Conservation (phyloP, 2,888 invertebrate species). For the Phorcus lineatus region DNA sequence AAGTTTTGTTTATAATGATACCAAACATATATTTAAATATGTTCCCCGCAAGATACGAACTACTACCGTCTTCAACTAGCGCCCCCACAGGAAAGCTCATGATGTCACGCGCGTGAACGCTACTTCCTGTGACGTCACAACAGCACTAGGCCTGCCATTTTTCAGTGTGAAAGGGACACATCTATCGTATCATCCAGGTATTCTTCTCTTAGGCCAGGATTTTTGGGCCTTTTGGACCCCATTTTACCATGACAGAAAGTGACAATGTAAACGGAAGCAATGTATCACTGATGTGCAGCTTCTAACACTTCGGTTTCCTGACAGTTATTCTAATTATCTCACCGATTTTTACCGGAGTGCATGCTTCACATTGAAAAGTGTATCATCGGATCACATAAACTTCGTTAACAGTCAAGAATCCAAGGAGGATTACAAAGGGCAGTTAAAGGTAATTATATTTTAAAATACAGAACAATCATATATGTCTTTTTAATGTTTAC, state of each 20-base stretch:
- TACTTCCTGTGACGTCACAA: conserved; percentile 51
- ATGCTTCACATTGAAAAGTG: conserved; percentile 15
- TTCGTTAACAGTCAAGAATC: not conserved
- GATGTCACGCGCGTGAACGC: conserved; percentile 29
- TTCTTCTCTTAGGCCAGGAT: conserved; percentile 8
- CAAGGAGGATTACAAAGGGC: conserved; percentile 7
- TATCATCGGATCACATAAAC: conserved; percentile 13
- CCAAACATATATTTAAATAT: too few relatives aligned
- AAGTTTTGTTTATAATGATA: too few relatives aligned
- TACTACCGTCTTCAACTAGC: not conserved
- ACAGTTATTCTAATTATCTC: not conserved
- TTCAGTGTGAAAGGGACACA: conserved; percentile 12
- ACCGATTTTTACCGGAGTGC: conserved; percentile 15
- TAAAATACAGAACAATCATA: not conserved
- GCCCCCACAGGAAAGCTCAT: conserved; percentile 16
- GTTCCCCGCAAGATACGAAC: not conserved
- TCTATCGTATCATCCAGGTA: conserved; percentile 10
- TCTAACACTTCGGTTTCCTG: not conserved
- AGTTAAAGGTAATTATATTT: not conserved
- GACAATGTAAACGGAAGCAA: conserved; percentile 7
- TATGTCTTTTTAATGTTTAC: not conserved
- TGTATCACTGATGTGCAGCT: not conserved
- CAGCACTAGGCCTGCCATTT: conserved; percentile 31
- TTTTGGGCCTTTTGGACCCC: not conserved
- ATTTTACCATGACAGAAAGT: conserved; percentile 13